Evolutionary conservation across 1,140 invertebrate genomes (phyloP).

Genomic region (Dendrolimus punctatus): DNA sequence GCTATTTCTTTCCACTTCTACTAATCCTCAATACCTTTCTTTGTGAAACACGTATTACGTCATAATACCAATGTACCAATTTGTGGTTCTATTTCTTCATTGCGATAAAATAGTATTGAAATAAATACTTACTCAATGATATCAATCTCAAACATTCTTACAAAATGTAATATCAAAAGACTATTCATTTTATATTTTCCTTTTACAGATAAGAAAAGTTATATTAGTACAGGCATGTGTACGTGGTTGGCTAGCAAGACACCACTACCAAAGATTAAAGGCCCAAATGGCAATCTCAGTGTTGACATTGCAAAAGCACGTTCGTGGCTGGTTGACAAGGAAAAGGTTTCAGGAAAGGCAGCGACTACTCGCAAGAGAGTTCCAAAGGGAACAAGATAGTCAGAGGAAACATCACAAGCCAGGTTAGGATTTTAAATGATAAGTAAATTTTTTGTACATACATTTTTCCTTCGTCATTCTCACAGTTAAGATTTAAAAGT

Average conservation of each 20-base stretch:
- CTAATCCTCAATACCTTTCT: too few species aligned
- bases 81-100: too few species aligned
- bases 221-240: conserved; percentile 81
- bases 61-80: too few species aligned
- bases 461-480: too few species aligned
- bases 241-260: conserved; percentile 80
- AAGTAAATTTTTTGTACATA: too few species aligned
- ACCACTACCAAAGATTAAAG: conserved; percentile 72
- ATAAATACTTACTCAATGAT: too few species aligned
- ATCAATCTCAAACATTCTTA: too few species aligned
- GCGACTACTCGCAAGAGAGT: conserved; percentile 52
- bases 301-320: conserved; percentile 78
- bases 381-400: conserved; percentile 55
- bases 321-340: conserved; percentile 77
- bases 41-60: too few species aligned
- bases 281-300: conserved; percentile 77
- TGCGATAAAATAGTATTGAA: too few species aligned
- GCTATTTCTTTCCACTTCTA: too few species aligned
- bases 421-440: conserved; percentile 14
- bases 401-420: conserved; percentile 50
- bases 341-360: conserved; percentile 64
- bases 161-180: neutral
- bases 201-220: conserved; percentile 75
- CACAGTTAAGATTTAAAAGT: too few species aligned
- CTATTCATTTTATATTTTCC: conserved; percentile 22